Base-by-base conservation (phyloP, 2,888 invertebrate species). In the Tinea pellionella region DNA sequence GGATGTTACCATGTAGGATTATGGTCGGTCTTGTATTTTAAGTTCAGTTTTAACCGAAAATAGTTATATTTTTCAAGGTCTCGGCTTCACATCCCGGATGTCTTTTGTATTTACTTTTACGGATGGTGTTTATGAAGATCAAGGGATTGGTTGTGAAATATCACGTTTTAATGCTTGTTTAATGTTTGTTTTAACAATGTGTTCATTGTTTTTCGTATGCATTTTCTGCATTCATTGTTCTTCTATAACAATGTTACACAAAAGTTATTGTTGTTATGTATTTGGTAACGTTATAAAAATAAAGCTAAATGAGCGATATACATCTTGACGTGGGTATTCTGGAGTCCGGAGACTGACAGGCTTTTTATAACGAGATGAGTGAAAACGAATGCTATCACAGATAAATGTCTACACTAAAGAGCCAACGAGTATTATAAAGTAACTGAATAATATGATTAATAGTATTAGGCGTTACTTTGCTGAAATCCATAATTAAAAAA, bases 1-100 rank as follows among this genome's bases (percentile, higher is more conserved):
- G 64, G 68, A 68, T 70, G 76, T 77, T 76, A 66, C 74, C 68
- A 72, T 69, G 76, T 70, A 71, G 73, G 72, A 70, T 73, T 72
- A 68, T 71, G 63, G 68, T 65, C 66, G 63, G 68, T 65, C 66
- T 68, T 74, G 69, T 76, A 75, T 75, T 69, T 69, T 60, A 18
- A 15, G 13, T 15, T 57, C 11, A 30, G 24, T 30, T 57, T 13
- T 57, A 15, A 6, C 13, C 2, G 7, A 47, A 47, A 9, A 47
- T 47, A 15, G 47, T 15, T 47, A 47, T 24, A 6, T 47, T 47
- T 42, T 16, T 16, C 47, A 37, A 37, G 37, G 37, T 37, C 37
- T 37, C n/a, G 24, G n/a, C 37, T 37, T n/a, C 37, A 37, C 9
- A 37, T n/a, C n/a, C 9, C 37, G 37, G 37, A 37, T 12, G n/a